phyloP scores from a whole-genome alignment of 2,113 vertebrate genomes.

The Bothrops jararaca region DNA sequence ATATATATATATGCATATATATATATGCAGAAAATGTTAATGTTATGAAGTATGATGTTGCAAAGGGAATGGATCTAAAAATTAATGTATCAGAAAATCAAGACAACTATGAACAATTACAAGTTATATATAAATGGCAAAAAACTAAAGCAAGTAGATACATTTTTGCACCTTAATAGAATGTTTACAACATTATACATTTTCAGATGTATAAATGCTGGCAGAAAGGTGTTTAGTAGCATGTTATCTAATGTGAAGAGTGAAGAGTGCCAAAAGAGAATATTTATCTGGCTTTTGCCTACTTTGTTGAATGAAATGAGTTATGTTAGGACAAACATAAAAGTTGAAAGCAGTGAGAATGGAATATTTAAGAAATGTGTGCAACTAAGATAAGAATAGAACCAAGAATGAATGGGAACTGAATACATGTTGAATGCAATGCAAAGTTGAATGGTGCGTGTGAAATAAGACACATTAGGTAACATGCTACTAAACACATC shows the following conservation, averaged over 20 bases:
- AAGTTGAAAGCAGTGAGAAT: background rate
- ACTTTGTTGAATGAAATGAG: background rate
- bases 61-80: background rate
- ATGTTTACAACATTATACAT: background rate
- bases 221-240: background rate
- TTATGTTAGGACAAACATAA: background rate
- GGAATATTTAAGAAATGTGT: background rate
- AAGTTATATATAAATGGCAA: background rate
- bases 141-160: background rate
- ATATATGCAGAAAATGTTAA: background rate
- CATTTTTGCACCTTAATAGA: background rate
- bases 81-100: background rate
- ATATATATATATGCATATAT: no score
- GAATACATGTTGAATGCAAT: background rate
- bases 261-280: background rate
- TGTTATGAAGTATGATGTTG: background rate
- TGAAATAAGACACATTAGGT: background rate
- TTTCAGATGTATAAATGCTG: background rate
- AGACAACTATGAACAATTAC: background rate
- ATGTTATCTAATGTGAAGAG: background rate
- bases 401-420: background rate
- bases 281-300: background rate
- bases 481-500: no score
- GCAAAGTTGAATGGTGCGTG: background rate
- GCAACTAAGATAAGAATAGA: background rate